These are phyloP conservation scores for Pterostichus niger DNA, from an alignment of 2,888 invertebrate species.

Conservation along the genomic window DNA sequence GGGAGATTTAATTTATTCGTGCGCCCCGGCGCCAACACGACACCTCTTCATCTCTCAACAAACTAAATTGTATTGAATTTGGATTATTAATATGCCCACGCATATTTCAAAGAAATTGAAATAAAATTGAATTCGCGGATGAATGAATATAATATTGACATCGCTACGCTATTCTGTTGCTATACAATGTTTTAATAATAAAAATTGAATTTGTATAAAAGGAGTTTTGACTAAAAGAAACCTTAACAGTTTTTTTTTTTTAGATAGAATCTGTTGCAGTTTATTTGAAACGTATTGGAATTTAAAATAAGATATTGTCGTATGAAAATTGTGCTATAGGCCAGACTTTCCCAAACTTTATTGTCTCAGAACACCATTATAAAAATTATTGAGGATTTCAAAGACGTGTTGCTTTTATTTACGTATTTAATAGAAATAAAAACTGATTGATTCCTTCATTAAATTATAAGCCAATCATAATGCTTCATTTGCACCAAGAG, in stretches of 20 bases:
- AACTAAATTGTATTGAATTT: conserved; percentile 29
- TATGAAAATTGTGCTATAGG: neutral
- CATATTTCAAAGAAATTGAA: conserved; percentile 22
- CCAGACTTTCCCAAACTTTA: too few species aligned
- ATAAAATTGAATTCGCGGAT: conserved; percentile 36
- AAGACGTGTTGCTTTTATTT: too few species aligned
- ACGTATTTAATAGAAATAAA: too few species aligned
- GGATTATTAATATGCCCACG: conserved; percentile 32
- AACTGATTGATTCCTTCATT: too few species aligned
- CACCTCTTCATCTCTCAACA: neutral
- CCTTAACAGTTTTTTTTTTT: neutral
- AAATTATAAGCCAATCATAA: too few species aligned
- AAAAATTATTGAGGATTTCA: too few species aligned
- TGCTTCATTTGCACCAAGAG: too few species aligned
- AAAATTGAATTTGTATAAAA: conserved; percentile 22
- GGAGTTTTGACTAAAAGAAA: conserved; percentile 3
- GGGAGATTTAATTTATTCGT: conserved; percentile 13
- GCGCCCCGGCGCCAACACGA: neutral
- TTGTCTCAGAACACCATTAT: too few species aligned
- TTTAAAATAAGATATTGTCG: neutral
- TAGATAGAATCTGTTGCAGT: too few species aligned
- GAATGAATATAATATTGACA: conserved; percentile 35
- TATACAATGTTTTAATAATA: conserved; percentile 22
- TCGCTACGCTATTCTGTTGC: conserved; percentile 23
- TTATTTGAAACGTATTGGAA: neutral